Conservation (phyloP, 2,888 invertebrate genomes). For the Metallyticus violacea region DNA sequence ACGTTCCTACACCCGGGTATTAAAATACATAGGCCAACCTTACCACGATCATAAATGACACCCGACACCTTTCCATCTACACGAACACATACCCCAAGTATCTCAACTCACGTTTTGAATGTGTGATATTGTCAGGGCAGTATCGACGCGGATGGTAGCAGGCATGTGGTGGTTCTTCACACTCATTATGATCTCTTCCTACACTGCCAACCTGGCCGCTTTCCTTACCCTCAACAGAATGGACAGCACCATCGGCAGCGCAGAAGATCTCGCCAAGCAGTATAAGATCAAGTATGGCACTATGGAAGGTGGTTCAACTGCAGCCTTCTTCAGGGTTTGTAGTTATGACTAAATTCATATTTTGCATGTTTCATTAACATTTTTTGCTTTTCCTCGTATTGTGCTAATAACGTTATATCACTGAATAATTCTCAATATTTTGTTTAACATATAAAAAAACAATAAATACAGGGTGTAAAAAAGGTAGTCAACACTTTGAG, state of each 20-base stretch:
- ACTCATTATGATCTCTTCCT: constrained; percentile 86
- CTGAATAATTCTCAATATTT: too few species aligned
- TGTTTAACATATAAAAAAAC: too few species aligned
- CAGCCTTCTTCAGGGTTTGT: constrained; percentile 81
- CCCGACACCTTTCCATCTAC: not conserved
- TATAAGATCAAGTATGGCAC: constrained; percentile 95
- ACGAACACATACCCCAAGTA: too few species aligned
- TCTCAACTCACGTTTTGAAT: not conserved
- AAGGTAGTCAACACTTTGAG: too few species aligned
- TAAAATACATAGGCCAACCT: not conserved
- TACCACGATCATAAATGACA: too few species aligned
- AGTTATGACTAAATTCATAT: too few species aligned
- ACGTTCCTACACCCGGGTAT: too few species aligned
- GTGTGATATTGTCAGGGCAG: constrained; percentile 58
- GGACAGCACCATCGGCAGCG: constrained; percentile 85
- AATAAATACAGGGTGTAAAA: too few species aligned
- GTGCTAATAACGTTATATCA: too few species aligned
- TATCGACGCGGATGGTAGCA: constrained; percentile 83
- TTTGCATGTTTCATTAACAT: too few species aligned
- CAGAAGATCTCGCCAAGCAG: constrained; percentile 89
- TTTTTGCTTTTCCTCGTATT: too few species aligned
- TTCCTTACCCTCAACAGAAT: constrained; percentile 87
- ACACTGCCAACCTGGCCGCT: constrained; percentile 92
- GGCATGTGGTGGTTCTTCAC: constrained; percentile 95
- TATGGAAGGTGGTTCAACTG: constrained; percentile 85